Evolutionary conservation across 2,797 vertebrate species (phyloP).

Genomic region (Odontamblyopus rebecca): DNA sequence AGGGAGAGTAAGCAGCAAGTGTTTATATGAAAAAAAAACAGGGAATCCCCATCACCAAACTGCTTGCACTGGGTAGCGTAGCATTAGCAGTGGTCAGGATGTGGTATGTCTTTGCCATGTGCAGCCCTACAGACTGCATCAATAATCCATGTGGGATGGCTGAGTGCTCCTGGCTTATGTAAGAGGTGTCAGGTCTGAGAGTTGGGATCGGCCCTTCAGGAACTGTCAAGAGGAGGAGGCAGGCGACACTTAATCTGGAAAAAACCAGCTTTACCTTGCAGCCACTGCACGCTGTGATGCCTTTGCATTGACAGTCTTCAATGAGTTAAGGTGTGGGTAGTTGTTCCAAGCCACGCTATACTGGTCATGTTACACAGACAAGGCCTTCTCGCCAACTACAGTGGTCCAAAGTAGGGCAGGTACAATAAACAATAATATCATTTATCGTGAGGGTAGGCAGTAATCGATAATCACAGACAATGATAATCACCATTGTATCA

Average conservation of each 20-base stretch:
- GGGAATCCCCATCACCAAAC: conserved; percentile 36
- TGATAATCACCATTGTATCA: too few species aligned
- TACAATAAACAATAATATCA: too few species aligned
- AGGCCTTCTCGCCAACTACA: conserved; percentile 9
- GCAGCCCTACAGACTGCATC: conserved; percentile 38
- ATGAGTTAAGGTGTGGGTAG: conserved; percentile 18
- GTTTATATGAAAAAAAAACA: conserved; percentile 8
- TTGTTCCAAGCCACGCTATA: conserved; percentile 8
- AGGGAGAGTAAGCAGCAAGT: conserved; percentile 6
- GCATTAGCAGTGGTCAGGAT: not conserved
- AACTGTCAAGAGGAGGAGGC: conserved; percentile 15
- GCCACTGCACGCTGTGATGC: not conserved
- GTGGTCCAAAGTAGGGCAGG: conserved; percentile 2
- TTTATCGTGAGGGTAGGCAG: too few species aligned
- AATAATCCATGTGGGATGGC: conserved; percentile 61
- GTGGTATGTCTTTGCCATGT: conserved; percentile 47
- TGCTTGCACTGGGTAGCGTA: conserved; percentile 1
- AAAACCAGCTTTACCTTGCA: conserved; percentile 11
- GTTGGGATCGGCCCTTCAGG: conserved; percentile 35
- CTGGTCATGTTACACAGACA: conserved; percentile 24
- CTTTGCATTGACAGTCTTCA: conserved; percentile 12
- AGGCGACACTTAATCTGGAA: conserved; percentile 14
- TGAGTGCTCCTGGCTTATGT: conserved; percentile 51
- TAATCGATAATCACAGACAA: too few species aligned
- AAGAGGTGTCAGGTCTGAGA: conserved; percentile 54